Evolutionary conservation across 1,140 invertebrate species (phyloP), one percentile per base, ranked within the genome.

Genomic region (Ephestia elutella): DNA sequence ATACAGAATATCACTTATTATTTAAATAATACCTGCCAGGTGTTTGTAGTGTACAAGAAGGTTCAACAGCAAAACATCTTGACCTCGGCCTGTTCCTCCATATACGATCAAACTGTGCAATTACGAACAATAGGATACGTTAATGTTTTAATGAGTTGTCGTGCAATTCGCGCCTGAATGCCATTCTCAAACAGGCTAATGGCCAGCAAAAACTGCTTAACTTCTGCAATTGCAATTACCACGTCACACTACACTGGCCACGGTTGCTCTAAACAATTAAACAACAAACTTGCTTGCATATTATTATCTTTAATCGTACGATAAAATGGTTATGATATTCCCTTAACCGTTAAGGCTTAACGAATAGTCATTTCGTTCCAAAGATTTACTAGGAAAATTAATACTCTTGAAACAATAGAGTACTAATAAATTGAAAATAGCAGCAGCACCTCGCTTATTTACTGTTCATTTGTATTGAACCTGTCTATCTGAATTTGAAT

Each of bases 141-240:
- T 38, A 17, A 21, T 54, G 38, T 54, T 54, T n/a, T 50, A 28
- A 63, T 38, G 48, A 56, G 59, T 63, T 60, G 63, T 64, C 63
- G 62, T 74, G 65, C 59, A 56, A 68, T 58, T 60, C 59, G 61
- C 58, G 68, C 68, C 65, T 44, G 38, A 68, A 49, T 66, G 69
- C 63, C 64, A 56, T 60, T 67, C 66, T 59, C 74, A 73, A 78
- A 78, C 54, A 78, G 32, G 63, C 71, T 78, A 78, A 76, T 80
- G 65, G 70, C 38, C 50, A 63, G 64, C 71, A 76, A 76, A 78
- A 77, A 68, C 44, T 68, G 59, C 68, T 44, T 44, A 44, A 44
- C 38, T 44, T 44, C 38, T 61, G 60, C 70, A 77, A 73, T 54
- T 68, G 66, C 74, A 71, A 81, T 78, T 79, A 75, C 68, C 60